phyloP scores from a whole-genome alignment of 2,797 vertebrate genomes.

The Nannoperca obscura region DNA sequence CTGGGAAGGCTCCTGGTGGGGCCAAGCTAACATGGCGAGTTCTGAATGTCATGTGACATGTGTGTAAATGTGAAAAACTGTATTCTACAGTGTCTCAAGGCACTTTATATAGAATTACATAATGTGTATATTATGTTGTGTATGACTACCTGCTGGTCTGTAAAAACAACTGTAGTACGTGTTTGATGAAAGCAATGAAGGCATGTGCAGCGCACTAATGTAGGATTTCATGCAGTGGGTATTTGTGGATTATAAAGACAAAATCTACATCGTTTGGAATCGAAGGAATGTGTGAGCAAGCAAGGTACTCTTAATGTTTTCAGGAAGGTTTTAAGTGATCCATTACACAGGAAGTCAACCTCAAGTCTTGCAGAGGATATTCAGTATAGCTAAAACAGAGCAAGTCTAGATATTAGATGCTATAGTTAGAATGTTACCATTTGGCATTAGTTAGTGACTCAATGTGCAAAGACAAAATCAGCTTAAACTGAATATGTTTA shows the following conservation, averaged over 20 bases:
- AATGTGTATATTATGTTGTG: background rate
- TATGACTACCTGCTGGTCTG: background rate
- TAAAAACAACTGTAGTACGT: background rate
- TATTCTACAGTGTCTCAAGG: background rate
- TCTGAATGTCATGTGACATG: constrained; percentile 29
- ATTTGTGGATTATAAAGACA: background rate
- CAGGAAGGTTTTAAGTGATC: background rate
- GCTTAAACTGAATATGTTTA: background rate
- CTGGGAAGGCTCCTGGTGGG: constrained; percentile 26
- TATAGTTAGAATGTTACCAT: background rate
- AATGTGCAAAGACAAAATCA: background rate
- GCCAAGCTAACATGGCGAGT: background rate
- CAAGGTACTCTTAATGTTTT: background rate
- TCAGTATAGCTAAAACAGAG: background rate
- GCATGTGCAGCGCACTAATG: background rate
- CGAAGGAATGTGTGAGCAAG: background rate
- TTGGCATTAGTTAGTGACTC: background rate
- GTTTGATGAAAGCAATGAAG: background rate
- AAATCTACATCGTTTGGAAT: background rate
- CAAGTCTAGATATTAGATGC: background rate
- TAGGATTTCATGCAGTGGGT: background rate
- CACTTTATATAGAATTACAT: background rate
- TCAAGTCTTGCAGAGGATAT: background rate
- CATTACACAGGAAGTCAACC: background rate
- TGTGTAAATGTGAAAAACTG: background rate